Base-by-base conservation (phyloP, 2,888 invertebrate species). In the Ferrisia virgata region DNA sequence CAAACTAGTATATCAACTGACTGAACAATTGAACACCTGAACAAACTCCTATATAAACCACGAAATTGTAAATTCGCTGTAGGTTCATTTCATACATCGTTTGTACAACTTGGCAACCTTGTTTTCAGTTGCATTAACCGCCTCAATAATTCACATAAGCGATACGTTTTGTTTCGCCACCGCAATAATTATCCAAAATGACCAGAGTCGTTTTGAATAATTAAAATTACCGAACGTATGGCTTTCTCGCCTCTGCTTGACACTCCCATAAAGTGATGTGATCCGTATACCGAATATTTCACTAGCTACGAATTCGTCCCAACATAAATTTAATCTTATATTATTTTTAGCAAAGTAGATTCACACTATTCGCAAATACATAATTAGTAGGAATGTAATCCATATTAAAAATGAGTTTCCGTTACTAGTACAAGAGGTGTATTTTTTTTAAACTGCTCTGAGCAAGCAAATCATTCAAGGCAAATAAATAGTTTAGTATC, bases 231-330 rank as follows among this genome's bases (percentile, higher is more conserved):
- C 53, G n/a, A n/a, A 22, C 53, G 53, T 53, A 53, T 28, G 39
- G 9, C 64, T 64, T 64, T 64, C 64, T 64, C 64, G 64, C 28
- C 28, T 64, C 15, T 4, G 15, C 28, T 64, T 13, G 64, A 28
- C 64, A 64, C 64, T 64, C 64, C 64, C 64, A 22, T 40, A n/a
- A n/a, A n/a, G n/a, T 25, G 1, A 18, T 28, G 69, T 2, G 2
- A 80, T 31, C 2, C 53, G 31, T 3, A 28, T 31, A 6, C n/a
- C 13, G 40, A 58, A 25, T n/a, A 82, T 85, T 85, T 82, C 3
- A 47, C 22, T 22, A 1, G 9, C 53, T 4, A 43, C 2, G 43
- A 43, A 43, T 43, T 43, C 22, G 22, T n/a, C n/a, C 53, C 8
- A 53, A 22, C 0, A 53, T 15, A 1, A 43, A n/a, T 43, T 43